Conservation (phyloP, 1,140 invertebrate genomes). For the Diorhabda carinulata region DNA sequence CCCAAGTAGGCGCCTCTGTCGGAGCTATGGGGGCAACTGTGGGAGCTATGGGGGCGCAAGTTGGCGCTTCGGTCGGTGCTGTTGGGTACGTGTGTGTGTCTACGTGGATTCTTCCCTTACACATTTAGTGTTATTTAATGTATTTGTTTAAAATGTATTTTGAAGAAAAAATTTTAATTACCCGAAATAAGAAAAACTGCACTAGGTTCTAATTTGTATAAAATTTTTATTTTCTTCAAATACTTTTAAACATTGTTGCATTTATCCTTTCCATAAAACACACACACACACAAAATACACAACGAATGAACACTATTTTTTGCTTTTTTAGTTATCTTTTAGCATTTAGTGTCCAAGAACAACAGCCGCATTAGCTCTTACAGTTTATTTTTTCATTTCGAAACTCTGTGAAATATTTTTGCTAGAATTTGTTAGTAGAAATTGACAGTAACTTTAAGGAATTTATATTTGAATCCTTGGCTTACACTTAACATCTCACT, state of each 20-base stretch:
- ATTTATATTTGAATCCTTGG: too few species aligned
- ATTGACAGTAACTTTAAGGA: too few species aligned
- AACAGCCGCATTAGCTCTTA: not conserved
- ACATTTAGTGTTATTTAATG: not conserved
- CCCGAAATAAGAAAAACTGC: not conserved
- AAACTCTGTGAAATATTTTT: too few species aligned
- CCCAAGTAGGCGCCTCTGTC: conserved; percentile 39
- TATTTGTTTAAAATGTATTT: not conserved
- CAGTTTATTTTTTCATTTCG: not conserved
- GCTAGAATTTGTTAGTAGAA: too few species aligned
- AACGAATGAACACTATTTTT: conserved; percentile 1
- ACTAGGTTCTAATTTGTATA: not conserved
- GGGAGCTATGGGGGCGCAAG: conserved; percentile 38
- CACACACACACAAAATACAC: conserved; percentile 9
- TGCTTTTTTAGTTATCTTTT: conserved; percentile 11
- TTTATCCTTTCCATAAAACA: not conserved
- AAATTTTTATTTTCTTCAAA: not conserved
- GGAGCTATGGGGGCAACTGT: conserved; percentile 41
- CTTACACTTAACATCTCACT: too few species aligned
- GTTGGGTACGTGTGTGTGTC: conserved; percentile 45
- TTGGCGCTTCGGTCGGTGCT: conserved; percentile 42
- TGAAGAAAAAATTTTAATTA: not conserved
- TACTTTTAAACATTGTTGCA: not conserved
- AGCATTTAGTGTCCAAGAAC: conserved; percentile 6
- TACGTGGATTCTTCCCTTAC: conserved; percentile 12